Evolutionary conservation across 2,113 vertebrate genomes (phyloP), one percentile per base, ranked within the genome.

Genomic region (Phyllostomus discolor): DNA sequence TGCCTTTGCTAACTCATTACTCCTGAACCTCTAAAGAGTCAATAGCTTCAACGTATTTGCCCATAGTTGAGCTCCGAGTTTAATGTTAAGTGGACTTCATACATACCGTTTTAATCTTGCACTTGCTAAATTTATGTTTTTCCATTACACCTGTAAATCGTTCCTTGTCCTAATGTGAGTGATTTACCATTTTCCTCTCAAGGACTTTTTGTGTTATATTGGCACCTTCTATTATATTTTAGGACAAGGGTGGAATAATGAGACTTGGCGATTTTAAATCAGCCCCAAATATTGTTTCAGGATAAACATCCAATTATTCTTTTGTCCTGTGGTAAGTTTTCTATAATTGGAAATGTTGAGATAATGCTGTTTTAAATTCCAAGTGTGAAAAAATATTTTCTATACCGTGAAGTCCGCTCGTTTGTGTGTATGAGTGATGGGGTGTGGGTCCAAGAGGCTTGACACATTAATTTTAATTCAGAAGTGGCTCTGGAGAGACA

Each of bases 391-490:
- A 96, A 96, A 93, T 93, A 95, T 84, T 97, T 97, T 95, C 95
- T 87, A 33, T 57, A 83, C 46, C 91, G 80, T 87, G 67, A 93
- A 88, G 33, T 92, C 75, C n/a, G 90, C 59, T 96, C 78, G 78
- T 83, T 88, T 95, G 75, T 97, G 66, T 94, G 67, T 86, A 86
- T 96, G 96, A 98, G 54, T 95, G 92, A 97, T 95, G 97, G 94
- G 92, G 93, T 91, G 31, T 97, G 94, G 95, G 95, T 97, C 97
- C 95, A 94, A 97, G 95, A 93, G 95, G 82, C 85, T 87, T 70
- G 90, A 93, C 95, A 97, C 95, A 96, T 98, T 97, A 98, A 98
- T 98, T 98, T 98, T 95, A 97, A 97, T 98, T 98, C 94, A 91
- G 84, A 97, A 95, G 81, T 93, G 73, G 91, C 54, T 97, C 91